phyloP scores from a whole-genome alignment of 2,113 vertebrate species.

The Mobula hypostoma region DNA sequence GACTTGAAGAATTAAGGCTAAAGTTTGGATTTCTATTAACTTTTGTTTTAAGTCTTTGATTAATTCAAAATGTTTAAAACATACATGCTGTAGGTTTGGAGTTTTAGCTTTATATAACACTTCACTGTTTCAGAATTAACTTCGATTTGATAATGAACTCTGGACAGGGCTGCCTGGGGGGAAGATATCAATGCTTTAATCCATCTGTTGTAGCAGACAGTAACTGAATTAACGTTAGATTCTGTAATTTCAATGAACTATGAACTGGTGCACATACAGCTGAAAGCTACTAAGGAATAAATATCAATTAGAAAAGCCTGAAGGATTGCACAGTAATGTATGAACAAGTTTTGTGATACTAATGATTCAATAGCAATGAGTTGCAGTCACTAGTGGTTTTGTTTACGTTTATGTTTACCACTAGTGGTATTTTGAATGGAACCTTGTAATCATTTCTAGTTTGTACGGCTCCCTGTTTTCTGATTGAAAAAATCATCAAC shows the following conservation, averaged over 20 bases:
- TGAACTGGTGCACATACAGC: background rate
- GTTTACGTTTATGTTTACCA: background rate
- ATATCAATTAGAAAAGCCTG: background rate
- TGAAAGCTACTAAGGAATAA: background rate
- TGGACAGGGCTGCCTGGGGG: background rate
- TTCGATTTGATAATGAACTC: background rate
- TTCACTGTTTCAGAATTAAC: background rate
- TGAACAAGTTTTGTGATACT: background rate
- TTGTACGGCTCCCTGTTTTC: background rate
- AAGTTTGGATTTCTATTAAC: background rate
- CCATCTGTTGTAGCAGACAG: no score
- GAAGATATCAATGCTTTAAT: background rate
- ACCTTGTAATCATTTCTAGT: background rate
- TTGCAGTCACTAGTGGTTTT: background rate
- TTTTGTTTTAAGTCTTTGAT: background rate
- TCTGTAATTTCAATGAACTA: background rate
- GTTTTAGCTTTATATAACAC: background rate
- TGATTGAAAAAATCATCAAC: background rate
- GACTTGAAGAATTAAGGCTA: background rate
- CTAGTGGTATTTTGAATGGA: background rate
- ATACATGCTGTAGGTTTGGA: background rate
- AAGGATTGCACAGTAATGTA: background rate
- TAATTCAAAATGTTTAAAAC: background rate
- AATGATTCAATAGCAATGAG: background rate
- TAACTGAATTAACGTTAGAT: background rate